Evolutionary conservation across 2,113 vertebrate species (phyloP).

Genomic region (Otolemur garnettii): DNA sequence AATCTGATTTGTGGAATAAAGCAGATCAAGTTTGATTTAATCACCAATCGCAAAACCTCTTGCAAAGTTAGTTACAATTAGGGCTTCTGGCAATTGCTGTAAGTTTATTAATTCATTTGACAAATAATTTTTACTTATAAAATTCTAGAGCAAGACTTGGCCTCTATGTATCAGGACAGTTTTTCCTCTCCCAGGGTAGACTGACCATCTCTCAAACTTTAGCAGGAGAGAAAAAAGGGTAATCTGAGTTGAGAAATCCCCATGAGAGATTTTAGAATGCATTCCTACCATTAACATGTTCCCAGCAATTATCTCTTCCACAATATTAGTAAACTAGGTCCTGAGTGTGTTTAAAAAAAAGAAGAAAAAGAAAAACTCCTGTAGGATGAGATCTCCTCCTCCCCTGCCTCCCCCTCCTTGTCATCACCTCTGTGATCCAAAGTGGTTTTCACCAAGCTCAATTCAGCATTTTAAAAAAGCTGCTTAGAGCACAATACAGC

Average conservation of each 20-base stretch:
- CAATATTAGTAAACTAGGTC: not conserved
- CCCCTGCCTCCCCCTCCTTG: not conserved
- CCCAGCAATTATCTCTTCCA: not conserved
- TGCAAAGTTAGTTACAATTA: not conserved
- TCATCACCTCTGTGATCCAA: not conserved
- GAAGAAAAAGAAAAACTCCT: not conserved
- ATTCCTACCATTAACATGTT: not conserved
- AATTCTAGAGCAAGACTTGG: conserved; percentile 17
- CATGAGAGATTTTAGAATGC: conserved; percentile 17
- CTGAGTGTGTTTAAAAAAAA: conserved; percentile 2
- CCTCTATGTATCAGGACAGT: conserved; percentile 22
- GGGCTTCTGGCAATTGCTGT: not conserved
- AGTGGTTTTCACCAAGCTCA: not conserved
- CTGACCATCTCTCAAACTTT: conserved; percentile 30
- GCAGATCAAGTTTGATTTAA: conserved; percentile 2
- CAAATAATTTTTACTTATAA: conserved; percentile 38
- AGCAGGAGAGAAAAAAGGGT: not conserved
- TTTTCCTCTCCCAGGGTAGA: conserved; percentile 39
- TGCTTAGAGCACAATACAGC: not conserved
- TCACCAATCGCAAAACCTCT: not conserved
- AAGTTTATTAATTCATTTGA: conserved; percentile 48
- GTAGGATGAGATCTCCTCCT: not conserved
- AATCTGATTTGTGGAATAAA: not conserved
- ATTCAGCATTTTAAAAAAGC: not conserved
- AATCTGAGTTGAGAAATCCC: conserved; percentile 14